Percentiles rank a stretch among this genome's conserved stretches.
These are phyloP conservation scores for Luperina nickerlii DNA, from an alignment of 2,888 invertebrate genomes.

Conservation along the genomic window DNA sequence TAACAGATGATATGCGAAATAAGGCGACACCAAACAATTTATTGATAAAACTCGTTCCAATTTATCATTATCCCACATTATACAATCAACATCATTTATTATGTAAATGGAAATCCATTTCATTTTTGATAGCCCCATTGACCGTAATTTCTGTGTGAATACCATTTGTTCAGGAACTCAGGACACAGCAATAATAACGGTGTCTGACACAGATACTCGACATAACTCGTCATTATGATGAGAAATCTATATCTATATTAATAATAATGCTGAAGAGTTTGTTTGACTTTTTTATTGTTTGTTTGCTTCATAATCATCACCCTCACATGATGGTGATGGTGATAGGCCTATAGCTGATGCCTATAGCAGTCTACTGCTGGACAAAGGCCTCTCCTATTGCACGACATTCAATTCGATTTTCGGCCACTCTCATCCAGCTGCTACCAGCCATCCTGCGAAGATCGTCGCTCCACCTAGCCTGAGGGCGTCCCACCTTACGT, in stretches of 20 bases:
- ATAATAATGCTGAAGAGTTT: background rate
- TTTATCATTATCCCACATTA: constrained; percentile 22
- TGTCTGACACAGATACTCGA: constrained; percentile 75
- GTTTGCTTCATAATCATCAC: no score
- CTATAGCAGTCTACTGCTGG: no score
- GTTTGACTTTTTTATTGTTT: no score
- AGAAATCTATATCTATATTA: constrained; percentile 65
- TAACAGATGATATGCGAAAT: constrained; percentile 9
- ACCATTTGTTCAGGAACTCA: constrained; percentile 47
- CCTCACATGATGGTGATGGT: no score
- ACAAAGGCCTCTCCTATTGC: no score
- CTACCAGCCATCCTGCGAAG: no score
- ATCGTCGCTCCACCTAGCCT: no score
- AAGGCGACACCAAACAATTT: background rate
- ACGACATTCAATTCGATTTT: no score
- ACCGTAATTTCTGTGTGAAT: constrained; percentile 37
- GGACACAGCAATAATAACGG: constrained; percentile 56
- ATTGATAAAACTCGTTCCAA: constrained; percentile 21
- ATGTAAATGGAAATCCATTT: constrained; percentile 50
- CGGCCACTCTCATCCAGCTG: no score
- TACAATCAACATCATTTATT: constrained; percentile 47
- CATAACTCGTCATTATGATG: constrained; percentile 80
- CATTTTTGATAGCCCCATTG: constrained; percentile 34
- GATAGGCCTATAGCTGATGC: no score
- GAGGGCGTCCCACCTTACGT: no score